phyloP scores from a whole-genome alignment of 2,888 invertebrate genomes.

The Geophilus truncorum region DNA sequence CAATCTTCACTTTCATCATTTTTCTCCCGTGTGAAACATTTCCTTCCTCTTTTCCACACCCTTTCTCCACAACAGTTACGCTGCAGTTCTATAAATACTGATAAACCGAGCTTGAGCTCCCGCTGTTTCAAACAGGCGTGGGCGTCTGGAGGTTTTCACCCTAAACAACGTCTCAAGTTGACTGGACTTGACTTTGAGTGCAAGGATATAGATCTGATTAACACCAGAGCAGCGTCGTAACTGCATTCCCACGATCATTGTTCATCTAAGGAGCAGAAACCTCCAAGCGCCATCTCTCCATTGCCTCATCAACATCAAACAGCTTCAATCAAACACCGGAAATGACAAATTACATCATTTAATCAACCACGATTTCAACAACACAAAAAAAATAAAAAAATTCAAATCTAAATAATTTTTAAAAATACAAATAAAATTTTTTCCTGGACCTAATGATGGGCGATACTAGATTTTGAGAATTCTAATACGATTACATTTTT shows the following conservation, averaged over 20 bases:
- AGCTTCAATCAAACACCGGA: not conserved
- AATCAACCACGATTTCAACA: not conserved
- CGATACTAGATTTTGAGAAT: too few relatives aligned
- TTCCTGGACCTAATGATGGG: not conserved
- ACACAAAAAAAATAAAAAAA: not conserved
- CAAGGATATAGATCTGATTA: not conserved
- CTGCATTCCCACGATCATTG: not conserved
- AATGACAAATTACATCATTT: not conserved
- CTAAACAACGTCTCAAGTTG: slow-evolving; percentile 12
- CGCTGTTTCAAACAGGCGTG: not conserved
- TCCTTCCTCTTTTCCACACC: not conserved
- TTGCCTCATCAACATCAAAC: not conserved
- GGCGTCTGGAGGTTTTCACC: slow-evolving; percentile 7
- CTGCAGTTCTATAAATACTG: not conserved
- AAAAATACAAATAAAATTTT: not conserved
- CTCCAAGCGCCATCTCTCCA: not conserved
- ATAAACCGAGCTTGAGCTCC: not conserved
- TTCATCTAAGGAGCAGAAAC: not conserved
- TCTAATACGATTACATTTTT: too few relatives aligned
- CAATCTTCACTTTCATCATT: not conserved
- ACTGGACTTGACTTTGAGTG: not conserved
- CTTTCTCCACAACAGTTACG: not conserved
- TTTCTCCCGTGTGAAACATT: not conserved
- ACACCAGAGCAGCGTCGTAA: not conserved
- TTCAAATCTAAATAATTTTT: not conserved